Evolutionary conservation across 2,797 vertebrate genomes (phyloP).

Genomic region (Premnoplex brunnescens): DNA sequence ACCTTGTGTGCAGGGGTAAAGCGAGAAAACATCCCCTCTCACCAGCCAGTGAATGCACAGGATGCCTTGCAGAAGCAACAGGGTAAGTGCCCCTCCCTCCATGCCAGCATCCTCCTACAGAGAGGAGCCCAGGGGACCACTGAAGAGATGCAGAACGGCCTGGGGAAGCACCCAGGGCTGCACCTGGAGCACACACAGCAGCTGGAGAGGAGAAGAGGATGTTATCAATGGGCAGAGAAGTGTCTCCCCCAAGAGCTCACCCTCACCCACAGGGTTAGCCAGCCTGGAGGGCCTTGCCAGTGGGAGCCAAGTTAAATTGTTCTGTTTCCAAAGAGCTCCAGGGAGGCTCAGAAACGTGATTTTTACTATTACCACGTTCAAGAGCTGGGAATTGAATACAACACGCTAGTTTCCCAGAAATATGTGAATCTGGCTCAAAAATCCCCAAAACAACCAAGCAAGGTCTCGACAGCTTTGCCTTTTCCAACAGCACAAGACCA

Average conservation of each 20-base stretch:
- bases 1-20: neutral
- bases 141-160: neutral
- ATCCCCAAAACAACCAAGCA: neutral
- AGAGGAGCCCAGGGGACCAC: neutral
- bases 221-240: neutral
- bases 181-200: neutral
- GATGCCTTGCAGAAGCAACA: neutral
- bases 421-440: neutral
- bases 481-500: neutral
- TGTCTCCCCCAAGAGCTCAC: neutral
- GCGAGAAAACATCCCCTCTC: neutral
- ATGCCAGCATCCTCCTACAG: fast-evolving
- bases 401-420: neutral
- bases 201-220: neutral
- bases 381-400: neutral
- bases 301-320: neutral
- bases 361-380: neutral
- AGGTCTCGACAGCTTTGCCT: neutral
- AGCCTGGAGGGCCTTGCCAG: neutral
- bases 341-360: neutral
- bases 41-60: too few relatives aligned
- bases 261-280: fast-evolving
- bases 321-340: neutral
- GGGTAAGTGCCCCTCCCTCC: neutral
- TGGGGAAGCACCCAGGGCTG: neutral